Evolutionary conservation across 2,888 invertebrate genomes (phyloP), one percentile per base, ranked within the genome.

Genomic region (Sminthurinus aureus): DNA sequence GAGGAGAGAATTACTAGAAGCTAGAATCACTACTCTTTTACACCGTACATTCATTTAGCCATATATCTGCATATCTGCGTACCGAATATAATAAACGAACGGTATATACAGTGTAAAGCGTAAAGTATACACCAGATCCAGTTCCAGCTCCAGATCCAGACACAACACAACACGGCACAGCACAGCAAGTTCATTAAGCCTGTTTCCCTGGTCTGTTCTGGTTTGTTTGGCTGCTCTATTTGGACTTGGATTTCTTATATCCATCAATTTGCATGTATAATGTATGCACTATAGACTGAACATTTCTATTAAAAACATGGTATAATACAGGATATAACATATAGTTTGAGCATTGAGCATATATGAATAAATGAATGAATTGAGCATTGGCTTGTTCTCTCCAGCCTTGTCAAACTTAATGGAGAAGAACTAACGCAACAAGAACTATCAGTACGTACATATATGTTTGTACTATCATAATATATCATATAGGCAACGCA

Each of bases 361-460:
- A 38, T 38, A 69, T 69, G 71, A 26, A 71, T 71, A 71, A 71
- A 71, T 71, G 71, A 71, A 71, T 71, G 71, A 71, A 71, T 71
- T 24, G 9, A 24, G 26, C 71, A 71, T 71, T 71, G 71, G 26
- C 8, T 71, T 13, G 15, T 58, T 18, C 18, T 18, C 58, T 58
- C 15, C 9, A 58, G 18, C 13, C 13, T 58, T 13, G 58, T 58
- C 18, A 13, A 18, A 58, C 4, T 13, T 58, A 58, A 58, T 58
- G 58, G 58, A 58, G 58, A 58, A 58, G 58, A 58, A 18, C 38
- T 38, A 38, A 38, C 38, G 38, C 38, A 38, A 38, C 38, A 1
- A 38, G n/a, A n/a, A n/a, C n/a, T n/a, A n/a, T n/a, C n/a, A 67
- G 64, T 64, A 4, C 64, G 8, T 18, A 64, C 64, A 64, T n/a